Evolutionary conservation across 2,797 vertebrate species (phyloP), one percentile per base, ranked within the genome.

Genomic region (Oceanodroma leucorhoa): DNA sequence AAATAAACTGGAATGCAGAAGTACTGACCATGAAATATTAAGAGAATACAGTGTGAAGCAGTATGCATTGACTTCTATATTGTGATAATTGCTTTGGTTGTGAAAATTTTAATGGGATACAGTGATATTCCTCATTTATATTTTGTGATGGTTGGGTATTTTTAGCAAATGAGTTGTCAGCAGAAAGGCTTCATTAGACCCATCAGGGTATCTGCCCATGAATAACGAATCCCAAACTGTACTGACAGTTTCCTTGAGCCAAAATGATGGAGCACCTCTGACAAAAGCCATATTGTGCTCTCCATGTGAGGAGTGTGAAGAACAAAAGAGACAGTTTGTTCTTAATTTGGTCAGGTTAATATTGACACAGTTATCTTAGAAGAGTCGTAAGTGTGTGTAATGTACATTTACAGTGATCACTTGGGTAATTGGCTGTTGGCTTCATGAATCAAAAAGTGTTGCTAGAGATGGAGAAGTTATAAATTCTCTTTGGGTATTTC

Each of bases 341-440:
- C 98, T 98, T 98, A 97, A 98, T 98, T 98, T 98, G 98, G 96
- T 98, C 99, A 99, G 99, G 99, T 99, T 99, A 99, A 99, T 99
- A 99, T 99, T 99, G 98, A 99, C 99, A 99, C 98, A 99, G 98
- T 97, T 98, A 98, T 97, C 97, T 98, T 97, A 96, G 97, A 98
- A 97, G 97, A 95, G 48, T 97, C 85, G 64, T 86, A 96, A 97
- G 73, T 93, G 86, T 96, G 83, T 95, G 89, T 69, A 86, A 69
- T 81, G 70, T 91, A 96, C 96, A 93, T 38, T 96, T 97, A 73
- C 72, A 55, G 62, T 93, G 81, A 94, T 96, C 71, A 48, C 94
- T 97, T 96, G 93, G 71, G 95, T 96, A 97, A 96, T 70, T 83
- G 94, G 62, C 85, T 96, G 91, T 85, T 96, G 94, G 69, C 70